Evolutionary conservation across 1,140 invertebrate species (phyloP), one percentile per base, ranked within the genome.

Genomic region (Globodera rostochiensis): DNA sequence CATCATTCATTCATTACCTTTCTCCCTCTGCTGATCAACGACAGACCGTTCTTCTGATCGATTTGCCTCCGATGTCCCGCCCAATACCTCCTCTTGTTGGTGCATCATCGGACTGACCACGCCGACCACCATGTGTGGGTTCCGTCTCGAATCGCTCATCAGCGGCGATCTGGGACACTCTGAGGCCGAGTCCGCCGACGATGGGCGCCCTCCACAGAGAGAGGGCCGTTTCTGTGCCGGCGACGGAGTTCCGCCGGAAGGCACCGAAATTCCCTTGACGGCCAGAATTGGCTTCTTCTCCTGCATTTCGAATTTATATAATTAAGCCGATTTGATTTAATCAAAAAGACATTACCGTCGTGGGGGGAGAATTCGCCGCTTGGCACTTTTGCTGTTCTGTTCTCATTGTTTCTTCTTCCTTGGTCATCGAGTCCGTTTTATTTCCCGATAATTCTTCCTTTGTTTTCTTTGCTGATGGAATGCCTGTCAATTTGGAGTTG

Each of bases 31-130:
- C 15, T 69, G 36, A 5, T 45, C 8, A 45, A 11, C 11, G 4
- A 11, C 57, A 9, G 47, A 57, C 8, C 11, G 49, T 67, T 21
- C 15, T 76, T 45, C 46, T 47, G 36, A 36, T 5, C 60, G 11
- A 47, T 50, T 47, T 53, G 36, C 60, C 50, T 21, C 60, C 64
- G 64, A 19, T 57, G 64, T 49, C 53, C 53, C 21, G 21, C 53
- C 45, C 53, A 15, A n/a, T 57, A 21, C 66, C 21, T 77, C 46
- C 46, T 71, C 60, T 45, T 78, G 53, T 64, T 70, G 66, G 21
- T 78, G 64, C 21, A 45, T 8, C 77, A 78, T 78, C 70, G 77
- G 77, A 78, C 60, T 78, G 70, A 78, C 77, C 45, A 78, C 77
- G 25, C 77, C 77, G 70, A 78, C 64, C 19, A 78, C 64, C 66